phyloP scores from a whole-genome alignment of 2,113 vertebrate genomes.

The Scortum barcoo region DNA sequence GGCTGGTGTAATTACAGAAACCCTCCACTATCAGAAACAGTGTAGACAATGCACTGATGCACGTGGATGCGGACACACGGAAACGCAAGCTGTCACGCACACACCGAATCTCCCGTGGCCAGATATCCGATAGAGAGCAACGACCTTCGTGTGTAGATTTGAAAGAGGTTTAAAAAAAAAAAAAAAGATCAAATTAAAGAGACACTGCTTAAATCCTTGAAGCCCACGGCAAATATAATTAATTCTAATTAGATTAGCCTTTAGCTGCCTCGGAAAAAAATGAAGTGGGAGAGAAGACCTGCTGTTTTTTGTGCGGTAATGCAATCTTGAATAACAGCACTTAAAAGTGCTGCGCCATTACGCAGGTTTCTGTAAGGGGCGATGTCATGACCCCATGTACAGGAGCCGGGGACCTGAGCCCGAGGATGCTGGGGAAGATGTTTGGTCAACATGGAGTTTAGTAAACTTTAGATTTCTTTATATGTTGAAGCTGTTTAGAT shows the following conservation, averaged over 20 bases:
- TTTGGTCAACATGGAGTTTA: neutral
- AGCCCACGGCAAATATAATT: conserved; percentile 54
- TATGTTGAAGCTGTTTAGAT: no score
- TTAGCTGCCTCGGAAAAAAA: conserved; percentile 32
- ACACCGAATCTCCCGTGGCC: neutral
- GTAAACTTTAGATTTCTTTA: neutral
- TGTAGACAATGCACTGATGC: conserved; percentile 9
- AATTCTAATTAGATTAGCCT: conserved; percentile 64
- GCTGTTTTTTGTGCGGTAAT: conserved; percentile 22
- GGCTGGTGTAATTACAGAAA: conserved; percentile 72
- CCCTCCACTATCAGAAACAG: conserved; percentile 13
- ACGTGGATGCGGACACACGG: conserved; percentile 6
- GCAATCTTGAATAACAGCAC: conserved; percentile 25
- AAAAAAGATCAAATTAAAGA: conserved; percentile 42
- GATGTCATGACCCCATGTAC: conserved; percentile 2
- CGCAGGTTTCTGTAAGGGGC: conserved; percentile 20
- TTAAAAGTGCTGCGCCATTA: conserved; percentile 21
- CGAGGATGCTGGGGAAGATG: conserved; percentile 23
- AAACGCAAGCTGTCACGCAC: conserved; percentile 9
- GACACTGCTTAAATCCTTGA: conserved; percentile 39
- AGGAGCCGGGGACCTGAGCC: conserved; percentile 2
- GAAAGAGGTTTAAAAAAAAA: conserved; percentile 17
- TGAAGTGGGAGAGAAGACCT: conserved; percentile 6
- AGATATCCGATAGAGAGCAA: conserved; percentile 7
- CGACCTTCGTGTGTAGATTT: conserved; percentile 24